A percentile compares a stretch with the other conserved stretches of the same genome.
phyloP scores from a whole-genome alignment of 2,113 vertebrate genomes.

The Misgurnus mizolepis region DNA sequence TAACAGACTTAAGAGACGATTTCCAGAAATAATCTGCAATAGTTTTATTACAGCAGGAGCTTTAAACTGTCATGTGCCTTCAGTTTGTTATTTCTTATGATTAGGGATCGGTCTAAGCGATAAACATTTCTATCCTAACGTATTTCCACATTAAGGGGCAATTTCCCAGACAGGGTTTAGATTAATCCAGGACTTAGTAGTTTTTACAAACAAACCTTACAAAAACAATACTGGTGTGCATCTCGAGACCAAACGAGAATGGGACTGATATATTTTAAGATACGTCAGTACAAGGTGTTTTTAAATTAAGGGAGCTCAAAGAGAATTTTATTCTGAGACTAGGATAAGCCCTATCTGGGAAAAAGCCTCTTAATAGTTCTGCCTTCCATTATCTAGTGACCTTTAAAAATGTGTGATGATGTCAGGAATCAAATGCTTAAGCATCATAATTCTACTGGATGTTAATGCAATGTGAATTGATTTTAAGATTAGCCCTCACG shows the following conservation, averaged over 20 bases:
- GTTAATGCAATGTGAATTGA: neutral
- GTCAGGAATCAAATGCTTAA: neutral
- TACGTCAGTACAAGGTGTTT: too few species aligned
- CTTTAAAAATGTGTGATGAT: neutral
- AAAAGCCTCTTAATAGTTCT: neutral
- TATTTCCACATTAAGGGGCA: neutral
- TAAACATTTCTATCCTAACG: neutral
- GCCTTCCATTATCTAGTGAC: neutral
- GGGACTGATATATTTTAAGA: too few species aligned
- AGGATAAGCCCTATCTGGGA: too few species aligned
- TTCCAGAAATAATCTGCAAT: neutral
- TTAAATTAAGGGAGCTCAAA: too few species aligned
- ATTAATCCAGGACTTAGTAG: too few species aligned
- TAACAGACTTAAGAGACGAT: neutral
- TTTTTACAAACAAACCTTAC: too few species aligned
- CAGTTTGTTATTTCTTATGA: neutral
- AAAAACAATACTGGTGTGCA: too few species aligned
- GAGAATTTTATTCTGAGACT: too few species aligned
- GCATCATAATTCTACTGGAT: neutral
- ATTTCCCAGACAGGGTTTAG: too few species aligned
- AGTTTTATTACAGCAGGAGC: neutral
- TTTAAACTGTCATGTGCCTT: slow-evolving; percentile 18
- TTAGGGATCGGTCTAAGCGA: neutral
- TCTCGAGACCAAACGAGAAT: too few species aligned
- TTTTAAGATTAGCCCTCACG: neutral